phyloP scores from a whole-genome alignment of 2,888 invertebrate genomes.

The Nebria brevicollis region DNA sequence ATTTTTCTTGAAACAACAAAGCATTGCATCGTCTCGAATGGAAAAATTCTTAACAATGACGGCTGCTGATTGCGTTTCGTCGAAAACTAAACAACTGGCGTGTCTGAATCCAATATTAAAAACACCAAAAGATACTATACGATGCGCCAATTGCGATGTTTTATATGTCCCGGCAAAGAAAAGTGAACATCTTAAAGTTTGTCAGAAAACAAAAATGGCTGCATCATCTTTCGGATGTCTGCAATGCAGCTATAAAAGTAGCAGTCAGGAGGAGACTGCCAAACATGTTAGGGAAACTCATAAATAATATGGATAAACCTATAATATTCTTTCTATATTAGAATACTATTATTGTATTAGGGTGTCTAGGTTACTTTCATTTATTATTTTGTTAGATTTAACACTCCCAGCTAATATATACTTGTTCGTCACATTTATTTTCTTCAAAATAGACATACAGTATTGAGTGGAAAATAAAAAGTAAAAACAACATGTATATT shows the following conservation, averaged over 20 bases:
- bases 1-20: slow-evolving; percentile 21
- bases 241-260: slow-evolving; percentile 56
- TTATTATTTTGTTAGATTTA: not conserved
- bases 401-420: not conserved
- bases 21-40: slow-evolving; percentile 50
- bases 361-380: not conserved
- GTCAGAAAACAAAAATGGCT: slow-evolving; percentile 51
- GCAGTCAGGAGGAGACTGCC: slow-evolving; percentile 54
- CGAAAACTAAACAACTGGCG: slow-evolving; percentile 53
- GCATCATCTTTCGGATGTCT: slow-evolving; percentile 57
- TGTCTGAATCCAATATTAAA: slow-evolving; percentile 52
- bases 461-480: too few relatives aligned
- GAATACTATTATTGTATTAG: not conserved
- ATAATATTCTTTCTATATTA: not conserved
- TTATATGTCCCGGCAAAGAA: slow-evolving; percentile 55
- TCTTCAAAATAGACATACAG: too few relatives aligned
- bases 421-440: too few relatives aligned
- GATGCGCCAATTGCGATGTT: slow-evolving; percentile 57
- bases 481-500: too few relatives aligned
- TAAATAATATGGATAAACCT: slow-evolving; percentile 26
- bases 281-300: slow-evolving; percentile 53
- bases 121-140: slow-evolving; percentile 56
- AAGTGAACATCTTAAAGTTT: slow-evolving; percentile 53
- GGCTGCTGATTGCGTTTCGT: slow-evolving; percentile 51
- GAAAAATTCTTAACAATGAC: slow-evolving; percentile 57